Conservation (phyloP, 2,888 invertebrate genomes). For the Rhamnusium bicolor region DNA sequence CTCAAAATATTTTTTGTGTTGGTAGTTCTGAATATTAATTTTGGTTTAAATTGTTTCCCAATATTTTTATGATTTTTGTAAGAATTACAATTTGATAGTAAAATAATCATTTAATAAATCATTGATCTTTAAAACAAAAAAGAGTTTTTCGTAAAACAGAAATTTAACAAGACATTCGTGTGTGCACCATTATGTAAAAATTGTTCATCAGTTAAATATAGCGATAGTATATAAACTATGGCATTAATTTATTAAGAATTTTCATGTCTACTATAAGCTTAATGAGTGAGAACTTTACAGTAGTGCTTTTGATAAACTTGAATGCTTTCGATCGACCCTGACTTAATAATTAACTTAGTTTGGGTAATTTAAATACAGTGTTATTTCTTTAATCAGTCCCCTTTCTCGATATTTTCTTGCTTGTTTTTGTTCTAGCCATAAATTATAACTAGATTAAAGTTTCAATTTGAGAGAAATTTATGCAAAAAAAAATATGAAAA, state of each 20-base stretch:
- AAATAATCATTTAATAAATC: too few species aligned
- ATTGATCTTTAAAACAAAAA: too few species aligned
- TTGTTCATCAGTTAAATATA: not conserved
- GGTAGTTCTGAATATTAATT: too few species aligned
- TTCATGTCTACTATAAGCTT: conserved; percentile 4
- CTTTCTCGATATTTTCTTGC: conserved; percentile 20
- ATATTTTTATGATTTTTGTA: too few species aligned
- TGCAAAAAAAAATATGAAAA: conserved; percentile 3
- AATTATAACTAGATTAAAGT: conserved; percentile 32
- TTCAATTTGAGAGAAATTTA: not conserved
- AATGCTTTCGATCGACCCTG: conserved; percentile 14
- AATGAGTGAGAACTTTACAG: conserved; percentile 20
- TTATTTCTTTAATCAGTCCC: conserved; percentile 31
- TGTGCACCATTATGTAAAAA: not conserved
- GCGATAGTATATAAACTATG: not conserved
- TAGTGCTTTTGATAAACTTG: conserved; percentile 27
- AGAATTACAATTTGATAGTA: too few species aligned
- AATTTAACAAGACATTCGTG: not conserved
- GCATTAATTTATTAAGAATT: conserved; percentile 8
- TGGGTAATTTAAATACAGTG: conserved; percentile 33
- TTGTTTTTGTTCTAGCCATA: conserved; percentile 26
- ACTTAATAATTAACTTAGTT: conserved; percentile 29
- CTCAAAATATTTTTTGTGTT: too few species aligned
- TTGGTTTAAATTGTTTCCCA: too few species aligned
- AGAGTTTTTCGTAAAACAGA: not conserved